Evolutionary conservation across 2,113 vertebrate species (phyloP).

Genomic region (Loxodonta africana): DNA sequence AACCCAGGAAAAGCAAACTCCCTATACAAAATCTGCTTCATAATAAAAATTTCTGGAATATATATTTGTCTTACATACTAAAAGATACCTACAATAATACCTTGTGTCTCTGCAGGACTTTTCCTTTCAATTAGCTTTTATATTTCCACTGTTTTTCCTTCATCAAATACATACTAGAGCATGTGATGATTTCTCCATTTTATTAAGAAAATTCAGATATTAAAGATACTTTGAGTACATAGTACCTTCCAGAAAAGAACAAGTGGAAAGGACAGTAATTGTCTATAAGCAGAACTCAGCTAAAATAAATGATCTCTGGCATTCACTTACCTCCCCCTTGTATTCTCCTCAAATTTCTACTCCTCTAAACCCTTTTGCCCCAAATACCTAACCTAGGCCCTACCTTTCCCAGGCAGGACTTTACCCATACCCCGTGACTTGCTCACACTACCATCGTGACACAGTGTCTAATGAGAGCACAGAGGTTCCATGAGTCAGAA

Average conservation of each 20-base stretch:
- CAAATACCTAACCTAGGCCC: not conserved
- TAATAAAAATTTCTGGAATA: not conserved
- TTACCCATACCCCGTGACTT: not conserved
- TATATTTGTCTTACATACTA: not conserved
- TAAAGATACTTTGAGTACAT: not conserved
- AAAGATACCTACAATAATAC: not conserved
- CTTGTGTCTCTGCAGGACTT: not conserved
- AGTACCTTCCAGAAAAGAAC: not conserved
- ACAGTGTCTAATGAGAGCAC: not conserved
- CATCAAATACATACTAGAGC: not conserved
- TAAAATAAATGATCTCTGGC: not conserved
- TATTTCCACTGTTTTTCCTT: not conserved
- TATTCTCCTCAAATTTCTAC: not conserved
- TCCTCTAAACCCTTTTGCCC: not conserved
- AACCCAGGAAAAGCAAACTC: constrained; percentile 17
- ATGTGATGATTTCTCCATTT: not conserved
- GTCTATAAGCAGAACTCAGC: not conserved
- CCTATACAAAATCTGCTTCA: not conserved
- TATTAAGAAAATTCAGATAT: constrained; percentile 12
- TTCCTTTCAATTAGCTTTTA: constrained; percentile 26
- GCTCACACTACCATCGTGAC: not conserved
- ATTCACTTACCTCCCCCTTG: not conserved
- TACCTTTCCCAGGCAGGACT: not conserved
- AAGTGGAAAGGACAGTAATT: not conserved
- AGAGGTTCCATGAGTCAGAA: not conserved